phyloP scores from a whole-genome alignment of 2,113 vertebrate species.

The Trinectes maculatus region DNA sequence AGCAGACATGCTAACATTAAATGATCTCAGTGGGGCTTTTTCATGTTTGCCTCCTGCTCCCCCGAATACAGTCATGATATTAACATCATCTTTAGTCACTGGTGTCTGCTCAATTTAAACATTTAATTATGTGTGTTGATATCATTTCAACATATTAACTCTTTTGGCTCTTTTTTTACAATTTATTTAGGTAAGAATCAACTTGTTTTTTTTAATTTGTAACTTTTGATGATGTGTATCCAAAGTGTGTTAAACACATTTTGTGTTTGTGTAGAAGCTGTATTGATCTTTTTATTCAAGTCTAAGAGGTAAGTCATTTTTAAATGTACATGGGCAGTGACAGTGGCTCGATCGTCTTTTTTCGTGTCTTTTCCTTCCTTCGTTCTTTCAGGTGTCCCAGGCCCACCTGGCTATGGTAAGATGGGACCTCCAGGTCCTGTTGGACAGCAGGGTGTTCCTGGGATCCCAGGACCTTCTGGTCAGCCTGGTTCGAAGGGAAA shows the following conservation, averaged over 20 bases:
- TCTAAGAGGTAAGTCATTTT: background rate
- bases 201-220: too few relatives aligned
- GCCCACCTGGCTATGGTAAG: slow-evolving; percentile 93
- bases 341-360: background rate
- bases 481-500: slow-evolving; percentile 86
- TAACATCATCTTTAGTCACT: background rate
- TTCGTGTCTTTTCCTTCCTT: background rate
- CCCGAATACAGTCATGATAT: background rate
- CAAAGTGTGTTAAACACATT: too few relatives aligned
- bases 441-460: slow-evolving; percentile 96
- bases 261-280: background rate
- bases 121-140: too few relatives aligned
- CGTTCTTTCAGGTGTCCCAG: slow-evolving; percentile 86
- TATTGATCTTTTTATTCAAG: background rate
- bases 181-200: too few relatives aligned
- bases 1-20: background rate
- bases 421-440: slow-evolving; percentile 89
- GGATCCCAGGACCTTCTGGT: slow-evolving; percentile 88
- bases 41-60: slow-evolving; percentile 7
- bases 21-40: slow-evolving; percentile 17
- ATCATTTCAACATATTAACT: too few relatives aligned
- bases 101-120: too few relatives aligned
- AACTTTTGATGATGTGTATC: too few relatives aligned
- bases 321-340: background rate
- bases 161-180: too few relatives aligned